phyloP scores from a whole-genome alignment of 2,888 invertebrate genomes.

The Folsomia candida region DNA sequence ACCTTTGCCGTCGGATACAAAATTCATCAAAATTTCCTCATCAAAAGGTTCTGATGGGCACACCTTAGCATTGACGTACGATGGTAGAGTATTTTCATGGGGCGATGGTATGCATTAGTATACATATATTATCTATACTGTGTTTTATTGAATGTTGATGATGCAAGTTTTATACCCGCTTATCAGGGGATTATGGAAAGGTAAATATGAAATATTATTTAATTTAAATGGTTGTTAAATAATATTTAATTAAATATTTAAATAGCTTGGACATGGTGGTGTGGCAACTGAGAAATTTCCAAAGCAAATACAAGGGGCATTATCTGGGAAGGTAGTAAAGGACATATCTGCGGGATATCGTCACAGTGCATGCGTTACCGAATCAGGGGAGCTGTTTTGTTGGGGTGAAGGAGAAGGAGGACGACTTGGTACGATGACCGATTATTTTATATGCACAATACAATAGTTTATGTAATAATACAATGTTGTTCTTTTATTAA shows the following conservation, averaged over 20 bases:
- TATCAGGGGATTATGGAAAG: constrained; percentile 62
- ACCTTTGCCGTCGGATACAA: constrained; percentile 56
- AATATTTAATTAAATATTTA: background rate
- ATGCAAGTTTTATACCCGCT: no score
- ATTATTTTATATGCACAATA: no score
- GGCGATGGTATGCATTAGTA: constrained; percentile 57
- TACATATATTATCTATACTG: constrained; percentile 1
- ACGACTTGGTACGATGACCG: constrained; percentile 14
- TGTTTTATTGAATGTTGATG: constrained; percentile 28
- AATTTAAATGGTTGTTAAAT: background rate
- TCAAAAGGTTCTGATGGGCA: constrained; percentile 63
- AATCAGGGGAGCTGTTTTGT: constrained; percentile 60
- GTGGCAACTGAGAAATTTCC: constrained; percentile 60
- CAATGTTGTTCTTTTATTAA: no score
- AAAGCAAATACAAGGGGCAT: constrained; percentile 58
- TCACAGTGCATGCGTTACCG: constrained; percentile 62
- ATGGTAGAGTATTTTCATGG: constrained; percentile 61
- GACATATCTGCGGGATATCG: constrained; percentile 61
- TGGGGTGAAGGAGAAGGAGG: constrained; percentile 62
- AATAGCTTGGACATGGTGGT: constrained; percentile 60
- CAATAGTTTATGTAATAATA: no score
- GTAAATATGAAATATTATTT: no score
- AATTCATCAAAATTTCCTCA: constrained; percentile 59
- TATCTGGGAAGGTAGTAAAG: constrained; percentile 57
- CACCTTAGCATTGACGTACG: constrained; percentile 59